A percentile compares a stretch with the other conserved stretches of the same genome.
Conservation (phyloP, 2,113 vertebrate species). For the Rhabdornis inornatus region DNA sequence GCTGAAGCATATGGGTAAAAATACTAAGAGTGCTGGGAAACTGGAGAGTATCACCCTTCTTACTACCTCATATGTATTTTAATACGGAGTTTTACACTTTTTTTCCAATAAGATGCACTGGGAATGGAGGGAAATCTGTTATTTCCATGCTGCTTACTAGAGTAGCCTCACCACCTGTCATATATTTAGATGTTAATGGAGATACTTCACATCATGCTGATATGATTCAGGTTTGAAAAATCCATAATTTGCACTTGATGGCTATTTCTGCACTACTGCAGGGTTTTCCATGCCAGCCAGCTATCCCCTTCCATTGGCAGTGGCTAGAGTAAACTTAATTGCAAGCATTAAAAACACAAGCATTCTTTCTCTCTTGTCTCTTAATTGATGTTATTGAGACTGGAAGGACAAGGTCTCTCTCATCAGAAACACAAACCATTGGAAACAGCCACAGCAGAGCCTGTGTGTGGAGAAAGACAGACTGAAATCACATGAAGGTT, state of each 20-base stretch:
- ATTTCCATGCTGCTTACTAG: background rate
- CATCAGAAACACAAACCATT: background rate
- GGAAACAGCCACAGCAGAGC: background rate
- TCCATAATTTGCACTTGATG: background rate
- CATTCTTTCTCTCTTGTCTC: background rate
- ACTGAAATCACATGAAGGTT: background rate
- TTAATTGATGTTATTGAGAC: background rate
- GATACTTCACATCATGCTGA: background rate
- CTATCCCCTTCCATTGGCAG: background rate
- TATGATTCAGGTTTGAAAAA: background rate
- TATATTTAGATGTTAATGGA: background rate
- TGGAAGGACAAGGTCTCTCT: background rate
- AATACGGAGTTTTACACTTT: background rate
- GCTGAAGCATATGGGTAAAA: background rate
- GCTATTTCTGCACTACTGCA: background rate
- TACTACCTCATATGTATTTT: background rate
- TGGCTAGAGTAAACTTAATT: background rate
- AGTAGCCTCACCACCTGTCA: background rate
- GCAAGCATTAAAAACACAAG: background rate
- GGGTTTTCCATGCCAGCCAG: background rate
- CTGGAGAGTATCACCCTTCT: background rate
- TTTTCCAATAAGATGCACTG: background rate
- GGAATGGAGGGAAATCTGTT: background rate
- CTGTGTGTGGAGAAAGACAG: background rate
- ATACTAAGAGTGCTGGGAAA: background rate